phyloP scores from a whole-genome alignment of 1,140 invertebrate species.

The Drosophila oshimai region DNA sequence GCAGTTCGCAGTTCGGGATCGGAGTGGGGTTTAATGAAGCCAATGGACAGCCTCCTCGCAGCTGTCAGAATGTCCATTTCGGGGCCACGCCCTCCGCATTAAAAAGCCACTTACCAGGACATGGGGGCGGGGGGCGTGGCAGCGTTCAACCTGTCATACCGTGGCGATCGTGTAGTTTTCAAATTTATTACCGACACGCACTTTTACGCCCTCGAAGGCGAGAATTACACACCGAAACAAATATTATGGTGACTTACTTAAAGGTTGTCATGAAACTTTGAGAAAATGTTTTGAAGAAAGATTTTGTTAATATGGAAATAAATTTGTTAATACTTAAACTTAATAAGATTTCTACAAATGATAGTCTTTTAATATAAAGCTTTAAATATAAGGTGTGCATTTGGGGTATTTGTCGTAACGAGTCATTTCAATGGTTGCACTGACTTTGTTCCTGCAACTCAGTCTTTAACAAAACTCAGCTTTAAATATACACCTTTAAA shows the following conservation, averaged over 20 bases:
- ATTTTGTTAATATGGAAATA: no score
- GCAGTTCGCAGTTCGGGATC: neutral
- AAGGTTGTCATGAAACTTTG: no score
- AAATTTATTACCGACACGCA: constrained; percentile 77
- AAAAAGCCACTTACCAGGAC: constrained; percentile 68
- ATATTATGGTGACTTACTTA: neutral
- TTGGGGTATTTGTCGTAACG: no score
- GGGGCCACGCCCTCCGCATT: constrained; percentile 64
- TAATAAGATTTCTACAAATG: no score
- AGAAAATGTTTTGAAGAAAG: no score
- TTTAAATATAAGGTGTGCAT: no score
- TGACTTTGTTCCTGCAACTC: no score
- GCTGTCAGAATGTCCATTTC: constrained; percentile 69
- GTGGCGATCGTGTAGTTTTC: constrained; percentile 65
- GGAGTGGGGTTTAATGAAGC: constrained; percentile 59
- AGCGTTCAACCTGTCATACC: constrained; percentile 66
- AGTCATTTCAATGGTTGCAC: no score
- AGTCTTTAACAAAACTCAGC: no score
- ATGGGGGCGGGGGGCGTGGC: constrained; percentile 66
- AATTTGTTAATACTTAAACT: no score
- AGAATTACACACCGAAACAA: neutral
- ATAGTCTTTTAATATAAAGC: no score
- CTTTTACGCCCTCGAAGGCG: constrained; percentile 46
- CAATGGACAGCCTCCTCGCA: constrained; percentile 38
- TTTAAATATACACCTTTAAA: no score